Conservation (phyloP, 2,113 vertebrate genomes). For the Todiramphus saurophagus region DNA sequence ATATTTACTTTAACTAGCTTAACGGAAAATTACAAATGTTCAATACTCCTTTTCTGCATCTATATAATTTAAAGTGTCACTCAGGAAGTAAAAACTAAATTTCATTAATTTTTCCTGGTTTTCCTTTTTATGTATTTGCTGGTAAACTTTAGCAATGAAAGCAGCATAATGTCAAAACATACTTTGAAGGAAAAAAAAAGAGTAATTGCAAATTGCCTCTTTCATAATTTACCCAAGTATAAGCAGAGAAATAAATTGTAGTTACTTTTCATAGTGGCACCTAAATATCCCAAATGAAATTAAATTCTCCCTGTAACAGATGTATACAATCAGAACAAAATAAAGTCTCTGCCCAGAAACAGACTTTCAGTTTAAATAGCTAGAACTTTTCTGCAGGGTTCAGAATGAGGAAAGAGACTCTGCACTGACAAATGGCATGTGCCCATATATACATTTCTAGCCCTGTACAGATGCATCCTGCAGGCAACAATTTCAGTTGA, state of each 20-base stretch:
- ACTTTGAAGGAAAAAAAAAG: not conserved
- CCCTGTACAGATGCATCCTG: not conserved
- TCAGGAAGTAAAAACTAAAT: not conserved
- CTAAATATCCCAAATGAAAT: not conserved
- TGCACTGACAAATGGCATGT: not conserved
- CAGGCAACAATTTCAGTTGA: not conserved
- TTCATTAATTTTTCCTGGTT: not conserved
- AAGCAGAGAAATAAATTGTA: not conserved
- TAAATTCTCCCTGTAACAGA: not conserved
- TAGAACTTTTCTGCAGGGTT: not conserved
- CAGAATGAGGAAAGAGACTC: not conserved
- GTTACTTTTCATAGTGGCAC: not conserved
- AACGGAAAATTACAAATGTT: not conserved
- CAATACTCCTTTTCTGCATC: not conserved
- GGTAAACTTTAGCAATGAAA: not conserved
- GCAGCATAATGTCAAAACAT: not conserved
- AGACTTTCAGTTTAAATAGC: not conserved
- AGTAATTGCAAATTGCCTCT: fast-evolving
- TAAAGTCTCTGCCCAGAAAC: not conserved
- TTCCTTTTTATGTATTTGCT: not conserved
- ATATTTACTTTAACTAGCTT: not conserved
- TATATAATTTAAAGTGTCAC: not conserved
- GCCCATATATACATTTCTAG: not conserved
- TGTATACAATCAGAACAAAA: not conserved
- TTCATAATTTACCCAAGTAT: not conserved